These are phyloP conservation scores for Drosophila paranaensis DNA, from an alignment of 2,888 invertebrate species.

Conservation along the genomic window DNA sequence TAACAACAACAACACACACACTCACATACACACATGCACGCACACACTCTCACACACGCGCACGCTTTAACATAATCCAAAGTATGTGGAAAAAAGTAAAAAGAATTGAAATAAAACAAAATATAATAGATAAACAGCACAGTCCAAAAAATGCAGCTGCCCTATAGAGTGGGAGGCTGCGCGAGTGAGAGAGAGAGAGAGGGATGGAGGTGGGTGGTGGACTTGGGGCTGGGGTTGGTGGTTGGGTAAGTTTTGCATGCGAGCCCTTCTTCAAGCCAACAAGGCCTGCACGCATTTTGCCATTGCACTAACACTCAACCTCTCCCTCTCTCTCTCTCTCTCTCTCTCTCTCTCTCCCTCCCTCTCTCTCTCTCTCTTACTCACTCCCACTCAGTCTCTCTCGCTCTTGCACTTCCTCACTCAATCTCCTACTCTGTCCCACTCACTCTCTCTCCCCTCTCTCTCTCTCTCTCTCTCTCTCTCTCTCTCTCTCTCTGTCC, in stretches of 20 bases:
- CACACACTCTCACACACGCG: not conserved
- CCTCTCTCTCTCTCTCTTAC: not conserved
- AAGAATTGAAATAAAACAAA: conserved; percentile 16
- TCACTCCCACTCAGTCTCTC: not conserved
- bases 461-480: not conserved
- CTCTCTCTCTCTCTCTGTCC: not conserved
- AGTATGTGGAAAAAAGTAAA: conserved; percentile 34
- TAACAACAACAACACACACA: conserved; percentile 3
- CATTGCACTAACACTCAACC: not conserved
- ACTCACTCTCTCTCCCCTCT: not conserved
- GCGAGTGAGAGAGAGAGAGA: not conserved
- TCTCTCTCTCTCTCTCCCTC: not conserved
- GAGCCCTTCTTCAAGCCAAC: not conserved
- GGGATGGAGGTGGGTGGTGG: not conserved
- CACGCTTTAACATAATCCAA: conserved; percentile 58
- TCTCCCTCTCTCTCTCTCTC: not conserved
- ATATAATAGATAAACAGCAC: conserved; percentile 35
- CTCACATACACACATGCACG: not conserved
- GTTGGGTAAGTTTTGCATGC: conserved; percentile 6
- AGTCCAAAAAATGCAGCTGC: conserved; percentile 31
- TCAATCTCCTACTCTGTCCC: not conserved
- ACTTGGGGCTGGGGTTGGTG: not conserved
- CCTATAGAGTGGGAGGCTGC: not conserved
- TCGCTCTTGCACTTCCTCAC: not conserved
- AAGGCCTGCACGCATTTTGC: conserved; percentile 14